phyloP scores from a whole-genome alignment of 2,888 invertebrate species.

The Sinotaia quadrata region DNA sequence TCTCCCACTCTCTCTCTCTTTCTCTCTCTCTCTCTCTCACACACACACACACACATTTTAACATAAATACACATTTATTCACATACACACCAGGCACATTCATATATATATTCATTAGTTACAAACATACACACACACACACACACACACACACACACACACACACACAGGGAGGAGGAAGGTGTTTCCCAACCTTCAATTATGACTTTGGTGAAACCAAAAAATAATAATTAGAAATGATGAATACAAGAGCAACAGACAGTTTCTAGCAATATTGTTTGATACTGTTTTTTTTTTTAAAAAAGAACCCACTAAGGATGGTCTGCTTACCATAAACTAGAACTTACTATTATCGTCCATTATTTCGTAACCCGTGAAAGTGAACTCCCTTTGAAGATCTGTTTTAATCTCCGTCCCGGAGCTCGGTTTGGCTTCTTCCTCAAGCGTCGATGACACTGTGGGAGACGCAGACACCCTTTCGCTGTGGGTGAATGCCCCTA shows the following conservation, averaged over 20 bases:
- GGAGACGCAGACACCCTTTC: not conserved
- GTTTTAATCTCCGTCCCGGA: not conserved
- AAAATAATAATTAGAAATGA: no score
- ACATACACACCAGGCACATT: no score
- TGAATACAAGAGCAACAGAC: no score
- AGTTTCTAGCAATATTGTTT: no score
- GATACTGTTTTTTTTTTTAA: not conserved
- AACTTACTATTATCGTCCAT: constrained; percentile 19
- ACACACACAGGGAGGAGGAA: not conserved
- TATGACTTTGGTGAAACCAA: no score
- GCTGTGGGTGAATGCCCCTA: constrained; percentile 2
- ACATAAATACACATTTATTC: no score
- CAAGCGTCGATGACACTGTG: not conserved
- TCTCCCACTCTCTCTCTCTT: not conserved
- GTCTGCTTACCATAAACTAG: not conserved
- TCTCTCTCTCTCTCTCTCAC: no score
- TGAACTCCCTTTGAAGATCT: constrained; percentile 15
- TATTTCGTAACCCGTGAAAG: constrained; percentile 28
- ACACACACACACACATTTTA: no score
- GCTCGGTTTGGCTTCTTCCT: constrained; percentile 17
- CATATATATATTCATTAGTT: no score
- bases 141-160: constrained; percentile 5
- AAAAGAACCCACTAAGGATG: not conserved
- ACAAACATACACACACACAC: not conserved
- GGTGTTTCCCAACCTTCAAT: no score